These are phyloP conservation scores for Dynastes maya DNA, from an alignment of 2,888 invertebrate genomes.

Conservation along the genomic window DNA sequence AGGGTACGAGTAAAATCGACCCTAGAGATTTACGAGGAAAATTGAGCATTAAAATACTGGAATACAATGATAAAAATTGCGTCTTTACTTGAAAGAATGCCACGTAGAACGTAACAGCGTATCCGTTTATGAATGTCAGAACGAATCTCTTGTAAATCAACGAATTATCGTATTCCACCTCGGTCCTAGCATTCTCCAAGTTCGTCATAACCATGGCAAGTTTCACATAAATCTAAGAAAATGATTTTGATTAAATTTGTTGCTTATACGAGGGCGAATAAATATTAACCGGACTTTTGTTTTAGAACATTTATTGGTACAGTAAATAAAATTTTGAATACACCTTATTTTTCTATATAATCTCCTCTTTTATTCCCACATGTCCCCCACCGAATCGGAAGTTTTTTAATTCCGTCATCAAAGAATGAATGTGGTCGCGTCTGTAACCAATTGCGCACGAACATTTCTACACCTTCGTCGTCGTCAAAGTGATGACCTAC, in stretches of 20 bases:
- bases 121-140: constrained; percentile 54
- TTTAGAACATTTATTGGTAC: too few species aligned
- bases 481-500: too few species aligned
- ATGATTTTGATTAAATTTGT: not conserved
- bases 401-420: too few species aligned
- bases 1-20: constrained; percentile 33
- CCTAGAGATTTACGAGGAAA: constrained; percentile 14
- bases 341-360: too few species aligned
- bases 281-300: too few species aligned
- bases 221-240: constrained; percentile 61
- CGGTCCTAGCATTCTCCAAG: constrained; percentile 65
- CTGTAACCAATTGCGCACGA: too few species aligned
- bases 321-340: too few species aligned
- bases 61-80: not conserved
- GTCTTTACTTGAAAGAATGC: constrained; percentile 56
- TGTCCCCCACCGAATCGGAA: too few species aligned
- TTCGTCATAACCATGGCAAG: constrained; percentile 63
- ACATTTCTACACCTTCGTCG: too few species aligned
- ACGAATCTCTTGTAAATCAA: constrained; percentile 53
- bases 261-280: too few species aligned
- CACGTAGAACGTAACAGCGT: constrained; percentile 52
- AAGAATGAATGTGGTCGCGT: too few species aligned
- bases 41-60: not conserved
- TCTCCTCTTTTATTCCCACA: too few species aligned
- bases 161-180: constrained; percentile 54